A percentile compares a stretch with the other conserved stretches of the same genome.
Conservation (phyloP, 64 coral and sea anemone species). For the Porites lutea region DNA sequence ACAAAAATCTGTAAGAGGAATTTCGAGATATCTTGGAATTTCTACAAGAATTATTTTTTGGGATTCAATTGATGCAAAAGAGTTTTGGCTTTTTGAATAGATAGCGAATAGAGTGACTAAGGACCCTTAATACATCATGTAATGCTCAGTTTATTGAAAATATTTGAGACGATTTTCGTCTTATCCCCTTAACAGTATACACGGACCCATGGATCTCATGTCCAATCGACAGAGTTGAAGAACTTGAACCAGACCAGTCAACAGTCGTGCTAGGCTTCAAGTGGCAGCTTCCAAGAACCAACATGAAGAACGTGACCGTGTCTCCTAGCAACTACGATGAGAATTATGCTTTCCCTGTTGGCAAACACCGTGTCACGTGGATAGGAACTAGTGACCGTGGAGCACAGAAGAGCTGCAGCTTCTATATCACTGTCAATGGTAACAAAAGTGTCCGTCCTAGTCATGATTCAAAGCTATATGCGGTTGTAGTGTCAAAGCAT, state of each 20-base stretch:
- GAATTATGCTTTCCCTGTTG: constrained; percentile 88
- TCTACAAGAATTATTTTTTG: too few relatives aligned
- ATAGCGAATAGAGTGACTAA: too few relatives aligned
- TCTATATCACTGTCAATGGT: constrained; percentile 91
- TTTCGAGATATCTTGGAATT: too few relatives aligned
- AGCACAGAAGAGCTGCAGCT: constrained; percentile 78
- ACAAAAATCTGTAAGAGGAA: too few relatives aligned
- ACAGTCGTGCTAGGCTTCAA: constrained; percentile 81
- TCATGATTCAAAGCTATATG: too few relatives aligned
- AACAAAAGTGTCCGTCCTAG: not conserved
- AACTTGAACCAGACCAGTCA: constrained; percentile 55
- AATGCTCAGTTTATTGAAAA: too few relatives aligned
- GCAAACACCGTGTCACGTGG: constrained; percentile 90
- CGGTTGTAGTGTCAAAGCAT: too few relatives aligned
- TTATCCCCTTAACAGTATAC: constrained; percentile 65
- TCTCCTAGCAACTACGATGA: constrained; percentile 77
- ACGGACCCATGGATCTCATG: constrained; percentile 90
- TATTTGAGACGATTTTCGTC: not conserved
- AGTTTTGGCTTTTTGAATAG: too few relatives aligned
- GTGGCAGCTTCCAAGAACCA: constrained; percentile 85
- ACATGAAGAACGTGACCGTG: constrained; percentile 86
- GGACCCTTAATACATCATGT: too few relatives aligned
- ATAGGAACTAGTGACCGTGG: constrained; percentile 87
- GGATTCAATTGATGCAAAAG: too few relatives aligned
- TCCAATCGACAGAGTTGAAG: constrained; percentile 76